phyloP scores from a whole-genome alignment of 2,797 vertebrate genomes.

The Cryptoprocta ferox region DNA sequence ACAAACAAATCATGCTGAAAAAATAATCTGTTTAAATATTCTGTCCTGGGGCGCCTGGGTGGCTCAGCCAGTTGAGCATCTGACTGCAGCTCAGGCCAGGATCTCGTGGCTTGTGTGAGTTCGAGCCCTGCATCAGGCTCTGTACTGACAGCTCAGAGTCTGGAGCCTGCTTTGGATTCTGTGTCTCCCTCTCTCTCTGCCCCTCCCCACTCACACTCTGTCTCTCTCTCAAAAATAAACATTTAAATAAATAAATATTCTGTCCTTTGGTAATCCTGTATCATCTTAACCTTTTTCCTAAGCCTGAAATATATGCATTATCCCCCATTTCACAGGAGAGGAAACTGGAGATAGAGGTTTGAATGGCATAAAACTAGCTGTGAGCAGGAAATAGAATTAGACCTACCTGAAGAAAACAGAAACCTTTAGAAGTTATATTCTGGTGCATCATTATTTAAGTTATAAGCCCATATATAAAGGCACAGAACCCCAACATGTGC shows the following conservation, averaged over 20 bases:
- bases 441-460: not conserved
- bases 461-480: not conserved
- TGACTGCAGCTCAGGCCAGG: too few species aligned
- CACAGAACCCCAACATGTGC: not conserved
- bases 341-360: slow-evolving; percentile 51
- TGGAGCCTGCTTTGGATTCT: too few species aligned
- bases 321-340: slow-evolving; percentile 14
- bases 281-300: slow-evolving; percentile 29
- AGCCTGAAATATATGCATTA: slow-evolving; percentile 44
- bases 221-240: too few species aligned
- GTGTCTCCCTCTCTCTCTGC: too few species aligned
- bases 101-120: too few species aligned
- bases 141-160: too few species aligned
- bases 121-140: too few species aligned
- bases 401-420: not conserved
- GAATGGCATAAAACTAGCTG: not conserved
- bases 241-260: not conserved
- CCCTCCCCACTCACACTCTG: too few species aligned
- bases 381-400: slow-evolving; percentile 15
- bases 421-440: not conserved
- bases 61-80: too few species aligned
- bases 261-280: slow-evolving; percentile 20
- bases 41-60: not conserved
- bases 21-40: slow-evolving; percentile 23
- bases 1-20: not conserved